Base-by-base conservation (phyloP, 1,140 invertebrate species). In the Drosophila nannoptera region DNA sequence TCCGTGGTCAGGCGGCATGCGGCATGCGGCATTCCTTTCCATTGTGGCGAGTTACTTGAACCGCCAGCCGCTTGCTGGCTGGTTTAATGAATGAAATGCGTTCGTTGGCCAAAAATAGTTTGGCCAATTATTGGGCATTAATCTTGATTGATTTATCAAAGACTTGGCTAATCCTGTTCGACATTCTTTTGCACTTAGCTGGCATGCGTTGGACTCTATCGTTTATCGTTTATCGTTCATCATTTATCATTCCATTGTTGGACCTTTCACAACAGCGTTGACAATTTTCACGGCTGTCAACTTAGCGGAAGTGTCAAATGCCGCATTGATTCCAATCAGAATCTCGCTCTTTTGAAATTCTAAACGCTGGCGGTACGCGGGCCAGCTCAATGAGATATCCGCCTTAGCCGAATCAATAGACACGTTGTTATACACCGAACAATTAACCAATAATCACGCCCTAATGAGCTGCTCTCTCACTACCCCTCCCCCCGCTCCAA, bases 241-340 rank as follows among this genome's bases (percentile, higher is more conserved):
- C 49, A 84, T 80, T 86, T 78, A 86, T 86, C 82, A 86, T 86
- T 86, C 72, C 46, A 78, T 87, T 86, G 83, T 87, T 31, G 64
- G 50, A 31, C 50, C 67, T 83, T 64, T 76, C 71, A 73, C 75
- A 81, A 73, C 72, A 81, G 65, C 64, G 67, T 67, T 67, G 80
- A 84, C 78, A 87, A 83, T 87, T 87, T 88, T 87, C 78, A 88
- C 87, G 81, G 69, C 73, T 88, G 86, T 88, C 86, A 78, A 88
- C 86, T 88, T 88, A 87, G 86, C 86, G 86, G 86, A 88, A 88
- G 86, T 88, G 78, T 73, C 69, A 87, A 77, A 59, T 45, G 54
- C 43, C 38, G 35, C 31, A 14, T 35, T 43, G 7, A 6, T 2
- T 9, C 49, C 46, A 56, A 56, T 56, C 60, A 69, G 35, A 64